Percentiles rank a stretch among this genome's conserved stretches.
phyloP scores from a whole-genome alignment of 1,140 invertebrate genomes.

The Venturia canescens region DNA sequence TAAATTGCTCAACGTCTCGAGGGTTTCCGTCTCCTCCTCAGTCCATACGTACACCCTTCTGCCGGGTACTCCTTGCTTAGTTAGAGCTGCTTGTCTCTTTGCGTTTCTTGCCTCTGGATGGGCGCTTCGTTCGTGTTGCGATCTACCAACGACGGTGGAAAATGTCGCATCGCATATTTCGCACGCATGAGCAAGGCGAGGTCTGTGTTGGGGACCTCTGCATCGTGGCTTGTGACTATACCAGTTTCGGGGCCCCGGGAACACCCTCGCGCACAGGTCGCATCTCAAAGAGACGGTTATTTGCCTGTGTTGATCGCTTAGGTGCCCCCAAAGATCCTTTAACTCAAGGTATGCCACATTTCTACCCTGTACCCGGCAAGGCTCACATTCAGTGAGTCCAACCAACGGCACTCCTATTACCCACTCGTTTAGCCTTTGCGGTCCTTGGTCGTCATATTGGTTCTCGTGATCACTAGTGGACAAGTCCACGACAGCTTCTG shows the following conservation, averaged over 20 bases:
- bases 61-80: too few relatives aligned
- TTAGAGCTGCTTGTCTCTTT: too few relatives aligned
- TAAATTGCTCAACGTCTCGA: background rate
- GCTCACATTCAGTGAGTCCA: too few relatives aligned
- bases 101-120: background rate
- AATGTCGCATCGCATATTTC: too few relatives aligned
- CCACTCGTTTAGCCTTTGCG: too few relatives aligned
- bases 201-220: too few relatives aligned
- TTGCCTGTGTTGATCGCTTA: background rate
- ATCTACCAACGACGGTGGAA: background rate
- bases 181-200: background rate
- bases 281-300: background rate
- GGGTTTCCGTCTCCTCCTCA: background rate
- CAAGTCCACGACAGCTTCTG: too few relatives aligned
- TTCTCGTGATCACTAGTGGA: too few relatives aligned
- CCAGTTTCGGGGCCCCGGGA: background rate
- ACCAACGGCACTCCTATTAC: too few relatives aligned
- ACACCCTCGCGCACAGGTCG: background rate
- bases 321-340: background rate
- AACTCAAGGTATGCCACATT: background rate
- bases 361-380: background rate
- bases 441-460: too few relatives aligned
- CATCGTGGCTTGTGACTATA: background rate
- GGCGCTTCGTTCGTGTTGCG: background rate
- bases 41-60: background rate